Evolutionary conservation across 2,113 vertebrate species (phyloP).

Genomic region (Chascanopsetta lugubris): DNA sequence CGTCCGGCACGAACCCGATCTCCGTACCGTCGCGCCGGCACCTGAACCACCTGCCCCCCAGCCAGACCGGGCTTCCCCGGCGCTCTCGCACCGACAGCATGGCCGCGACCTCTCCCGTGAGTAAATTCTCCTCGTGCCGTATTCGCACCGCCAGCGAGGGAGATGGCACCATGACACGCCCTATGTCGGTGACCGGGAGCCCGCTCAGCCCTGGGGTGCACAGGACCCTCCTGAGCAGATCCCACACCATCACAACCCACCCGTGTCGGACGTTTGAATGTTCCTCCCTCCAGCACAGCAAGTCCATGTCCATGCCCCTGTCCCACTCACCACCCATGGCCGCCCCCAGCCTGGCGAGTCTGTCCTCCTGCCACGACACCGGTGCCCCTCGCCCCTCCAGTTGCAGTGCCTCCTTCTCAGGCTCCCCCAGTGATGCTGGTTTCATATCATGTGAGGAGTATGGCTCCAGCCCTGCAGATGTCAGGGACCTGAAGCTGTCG

Average conservation of each 20-base stretch:
- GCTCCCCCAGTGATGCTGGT: constrained; percentile 91
- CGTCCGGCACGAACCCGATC: constrained; percentile 86
- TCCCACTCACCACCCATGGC: constrained; percentile 86
- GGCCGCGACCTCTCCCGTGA: constrained; percentile 80
- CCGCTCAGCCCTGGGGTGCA: constrained; percentile 88
- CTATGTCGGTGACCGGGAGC: constrained; percentile 86
- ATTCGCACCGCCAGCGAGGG: constrained; percentile 88
- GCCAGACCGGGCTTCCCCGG: constrained; percentile 85
- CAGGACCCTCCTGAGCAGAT: constrained; percentile 87
- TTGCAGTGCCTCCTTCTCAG: constrained; percentile 90
- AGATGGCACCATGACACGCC: constrained; percentile 83
- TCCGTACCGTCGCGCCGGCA: constrained; percentile 84
- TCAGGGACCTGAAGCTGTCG: constrained; percentile 74
- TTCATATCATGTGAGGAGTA: constrained; percentile 96
- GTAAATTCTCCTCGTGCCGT: constrained; percentile 82
- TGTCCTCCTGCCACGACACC: constrained; percentile 86
- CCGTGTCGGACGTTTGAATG: constrained; percentile 78
- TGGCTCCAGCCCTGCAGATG: constrained; percentile 90
- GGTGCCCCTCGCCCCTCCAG: constrained; percentile 87
- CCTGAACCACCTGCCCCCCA: constrained; percentile 85
- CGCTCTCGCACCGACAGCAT: constrained; percentile 86
- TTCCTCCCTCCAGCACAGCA: constrained; percentile 86
- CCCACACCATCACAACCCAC: constrained; percentile 84
- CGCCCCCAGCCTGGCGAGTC: constrained; percentile 81
- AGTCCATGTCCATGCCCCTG: constrained; percentile 92